Conservation (phyloP, 2,888 invertebrate species). For the Diplazon laetatorius region DNA sequence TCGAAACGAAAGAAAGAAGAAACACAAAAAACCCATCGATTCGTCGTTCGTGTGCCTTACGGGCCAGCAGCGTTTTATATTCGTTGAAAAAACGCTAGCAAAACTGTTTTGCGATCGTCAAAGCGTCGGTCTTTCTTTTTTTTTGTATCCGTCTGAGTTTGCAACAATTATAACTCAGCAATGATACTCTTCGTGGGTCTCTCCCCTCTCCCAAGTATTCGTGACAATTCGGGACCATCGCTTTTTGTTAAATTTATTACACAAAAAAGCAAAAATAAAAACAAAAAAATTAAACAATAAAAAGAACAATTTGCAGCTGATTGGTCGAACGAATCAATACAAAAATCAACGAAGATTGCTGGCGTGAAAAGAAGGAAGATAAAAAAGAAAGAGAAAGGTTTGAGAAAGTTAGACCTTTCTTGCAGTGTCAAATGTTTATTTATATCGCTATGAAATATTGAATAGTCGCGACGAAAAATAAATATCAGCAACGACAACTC, state of each 20-base stretch:
- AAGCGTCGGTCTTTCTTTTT: slow-evolving; percentile 55
- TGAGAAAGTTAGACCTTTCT: slow-evolving; percentile 4
- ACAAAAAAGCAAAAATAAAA: no score
- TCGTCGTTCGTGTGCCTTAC: not conserved
- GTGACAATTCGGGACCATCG: slow-evolving; percentile 46
- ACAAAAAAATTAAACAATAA: no score
- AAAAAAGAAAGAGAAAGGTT: slow-evolving; percentile 11
- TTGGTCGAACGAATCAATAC: not conserved
- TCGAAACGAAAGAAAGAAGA: no score
- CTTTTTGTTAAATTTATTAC: slow-evolving; percentile 8
- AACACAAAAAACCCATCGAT: slow-evolving; percentile 15
- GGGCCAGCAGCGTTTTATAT: slow-evolving; percentile 14
- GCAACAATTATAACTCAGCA: slow-evolving; percentile 53
- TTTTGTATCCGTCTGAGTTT: slow-evolving; percentile 63
- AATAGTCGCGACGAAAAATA: not conserved
- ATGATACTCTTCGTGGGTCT: slow-evolving; percentile 27
- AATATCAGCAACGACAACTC: not conserved
- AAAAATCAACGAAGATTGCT: not conserved
- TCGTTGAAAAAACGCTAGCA: slow-evolving; percentile 2
- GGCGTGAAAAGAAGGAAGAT: not conserved
- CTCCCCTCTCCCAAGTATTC: slow-evolving; percentile 25
- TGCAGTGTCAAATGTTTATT: slow-evolving; percentile 20
- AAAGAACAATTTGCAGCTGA: not conserved
- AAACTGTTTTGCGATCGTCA: slow-evolving; percentile 18
- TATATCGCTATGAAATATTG: not conserved